Percentiles rank a stretch among this genome's conserved stretches.
Evolutionary conservation across 1,140 invertebrate species (phyloP).

Genomic region (Cotesia chilonis): DNA sequence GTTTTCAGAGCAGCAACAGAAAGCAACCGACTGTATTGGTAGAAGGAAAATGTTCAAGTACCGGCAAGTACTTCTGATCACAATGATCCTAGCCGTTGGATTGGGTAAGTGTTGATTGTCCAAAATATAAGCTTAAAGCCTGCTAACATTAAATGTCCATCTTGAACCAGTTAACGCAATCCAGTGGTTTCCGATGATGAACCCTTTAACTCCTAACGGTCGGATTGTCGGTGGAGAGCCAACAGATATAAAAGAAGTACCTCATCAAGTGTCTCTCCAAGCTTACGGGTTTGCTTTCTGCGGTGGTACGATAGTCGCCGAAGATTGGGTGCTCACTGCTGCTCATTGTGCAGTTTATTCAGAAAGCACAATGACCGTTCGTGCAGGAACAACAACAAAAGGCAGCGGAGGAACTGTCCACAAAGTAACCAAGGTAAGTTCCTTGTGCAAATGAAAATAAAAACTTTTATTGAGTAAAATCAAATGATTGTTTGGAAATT

Average conservation of each 20-base stretch:
- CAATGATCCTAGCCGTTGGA: background rate
- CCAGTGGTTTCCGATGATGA: background rate
- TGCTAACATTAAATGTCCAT: background rate
- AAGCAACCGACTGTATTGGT: background rate
- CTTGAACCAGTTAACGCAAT: background rate
- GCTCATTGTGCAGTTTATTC: constrained; percentile 42
- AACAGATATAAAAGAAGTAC: constrained; percentile 68
- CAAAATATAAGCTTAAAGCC: no score
- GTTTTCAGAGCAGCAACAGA: constrained; percentile 9
- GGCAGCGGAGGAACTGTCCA: constrained; percentile 39
- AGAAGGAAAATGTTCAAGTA: constrained; percentile 31
- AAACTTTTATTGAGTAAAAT: background rate
- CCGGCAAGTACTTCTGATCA: background rate
- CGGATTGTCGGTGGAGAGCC: constrained; percentile 71
- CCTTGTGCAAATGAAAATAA: background rate
- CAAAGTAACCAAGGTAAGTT: constrained; percentile 22
- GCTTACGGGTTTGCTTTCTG: constrained; percentile 32
- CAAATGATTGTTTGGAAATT: background rate
- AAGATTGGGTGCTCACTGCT: constrained; percentile 44
- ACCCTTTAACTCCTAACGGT: constrained; percentile 40
- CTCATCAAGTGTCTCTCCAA: constrained; percentile 70
- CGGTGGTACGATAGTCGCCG: constrained; percentile 46
- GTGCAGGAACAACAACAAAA: constrained; percentile 39
- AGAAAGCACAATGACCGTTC: constrained; percentile 1
- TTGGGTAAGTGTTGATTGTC: constrained; percentile 28